Evolutionary conservation across 2,888 invertebrate genomes (phyloP).

Genomic region (Acanthoscelides obtectus): DNA sequence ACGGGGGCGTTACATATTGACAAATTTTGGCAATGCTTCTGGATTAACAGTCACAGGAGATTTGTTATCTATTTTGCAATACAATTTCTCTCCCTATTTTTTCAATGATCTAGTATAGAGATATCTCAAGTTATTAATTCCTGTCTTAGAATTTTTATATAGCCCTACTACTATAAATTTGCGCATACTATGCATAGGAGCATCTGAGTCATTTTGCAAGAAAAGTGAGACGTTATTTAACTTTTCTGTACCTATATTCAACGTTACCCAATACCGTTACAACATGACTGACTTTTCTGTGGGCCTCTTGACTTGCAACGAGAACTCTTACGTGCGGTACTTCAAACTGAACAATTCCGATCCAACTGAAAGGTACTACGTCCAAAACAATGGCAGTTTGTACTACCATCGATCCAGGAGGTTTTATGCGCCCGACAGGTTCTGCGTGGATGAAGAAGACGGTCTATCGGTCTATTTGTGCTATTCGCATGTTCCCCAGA

Average conservation of each 20-base stretch:
- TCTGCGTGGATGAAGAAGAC: slow-evolving; percentile 25
- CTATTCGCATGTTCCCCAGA: slow-evolving; percentile 10
- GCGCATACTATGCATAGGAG: neutral
- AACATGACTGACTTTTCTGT: slow-evolving; percentile 10
- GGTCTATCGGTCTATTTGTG: slow-evolving; percentile 24
- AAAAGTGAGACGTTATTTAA: neutral
- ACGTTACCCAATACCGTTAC: slow-evolving; percentile 1
- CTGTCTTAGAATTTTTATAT: neutral
- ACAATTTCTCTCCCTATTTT: too few relatives aligned
- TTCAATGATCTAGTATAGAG: too few relatives aligned
- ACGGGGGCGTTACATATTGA: too few relatives aligned
- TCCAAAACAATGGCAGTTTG: slow-evolving; percentile 29
- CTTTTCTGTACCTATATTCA: slow-evolving; percentile 16
- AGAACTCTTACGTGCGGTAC: slow-evolving; percentile 10
- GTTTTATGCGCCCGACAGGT: slow-evolving; percentile 21
- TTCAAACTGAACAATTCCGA: slow-evolving; percentile 17
- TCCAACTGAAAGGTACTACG: slow-evolving; percentile 23
- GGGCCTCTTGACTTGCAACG: slow-evolving; percentile 15
- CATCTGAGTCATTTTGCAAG: neutral
- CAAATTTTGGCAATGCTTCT: too few relatives aligned
- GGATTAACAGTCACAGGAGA: too few relatives aligned
- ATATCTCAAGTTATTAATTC: too few relatives aligned
- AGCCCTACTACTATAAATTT: neutral
- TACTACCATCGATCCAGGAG: slow-evolving; percentile 20
- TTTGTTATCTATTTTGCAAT: too few relatives aligned